Evolutionary conservation across 2,888 invertebrate species (phyloP).

Genomic region (Omphaloscelis lunosa): DNA sequence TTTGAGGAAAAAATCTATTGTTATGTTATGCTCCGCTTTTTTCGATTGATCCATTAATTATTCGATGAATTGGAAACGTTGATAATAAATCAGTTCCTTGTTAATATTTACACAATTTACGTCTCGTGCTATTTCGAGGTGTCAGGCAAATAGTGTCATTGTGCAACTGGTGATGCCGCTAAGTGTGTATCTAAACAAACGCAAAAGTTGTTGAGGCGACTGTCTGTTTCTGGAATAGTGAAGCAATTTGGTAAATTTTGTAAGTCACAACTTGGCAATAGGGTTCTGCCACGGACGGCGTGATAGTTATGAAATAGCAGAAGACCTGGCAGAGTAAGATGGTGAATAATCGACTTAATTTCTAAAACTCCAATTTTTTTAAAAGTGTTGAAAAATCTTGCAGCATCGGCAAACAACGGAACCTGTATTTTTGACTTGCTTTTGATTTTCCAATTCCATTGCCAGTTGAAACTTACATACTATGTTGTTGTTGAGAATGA

Average conservation of each 20-base stretch:
- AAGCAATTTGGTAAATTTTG: constrained; percentile 44
- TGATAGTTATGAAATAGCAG: constrained; percentile 29
- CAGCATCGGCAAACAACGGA: constrained; percentile 37
- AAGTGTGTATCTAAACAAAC: constrained; percentile 36
- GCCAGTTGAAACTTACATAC: constrained; percentile 40
- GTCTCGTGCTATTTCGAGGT: constrained; percentile 45
- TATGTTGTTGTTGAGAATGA: constrained; percentile 35
- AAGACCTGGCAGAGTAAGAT: constrained; percentile 12
- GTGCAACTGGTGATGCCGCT: constrained; percentile 47
- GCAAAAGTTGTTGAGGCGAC: constrained; percentile 31
- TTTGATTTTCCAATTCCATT: constrained; percentile 43
- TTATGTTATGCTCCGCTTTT: constrained; percentile 52
- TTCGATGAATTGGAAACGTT: constrained; percentile 40
- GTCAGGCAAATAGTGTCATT: constrained; percentile 50
- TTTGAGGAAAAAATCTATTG: constrained; percentile 68
- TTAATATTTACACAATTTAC: constrained; percentile 38
- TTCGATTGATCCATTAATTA: constrained; percentile 42
- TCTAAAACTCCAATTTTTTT: constrained; percentile 15
- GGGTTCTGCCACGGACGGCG: constrained; percentile 36
- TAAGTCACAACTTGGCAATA: constrained; percentile 42
- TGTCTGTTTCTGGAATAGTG: constrained; percentile 38
- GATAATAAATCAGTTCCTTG: constrained; percentile 44
- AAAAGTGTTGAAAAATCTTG: constrained; percentile 22
- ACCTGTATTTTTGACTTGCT: constrained; percentile 37
- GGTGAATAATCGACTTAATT: constrained; percentile 22